Evolutionary conservation across 2,797 vertebrate species (phyloP), one percentile per base, ranked within the genome.

Genomic region (Pogonophryne albipinna): DNA sequence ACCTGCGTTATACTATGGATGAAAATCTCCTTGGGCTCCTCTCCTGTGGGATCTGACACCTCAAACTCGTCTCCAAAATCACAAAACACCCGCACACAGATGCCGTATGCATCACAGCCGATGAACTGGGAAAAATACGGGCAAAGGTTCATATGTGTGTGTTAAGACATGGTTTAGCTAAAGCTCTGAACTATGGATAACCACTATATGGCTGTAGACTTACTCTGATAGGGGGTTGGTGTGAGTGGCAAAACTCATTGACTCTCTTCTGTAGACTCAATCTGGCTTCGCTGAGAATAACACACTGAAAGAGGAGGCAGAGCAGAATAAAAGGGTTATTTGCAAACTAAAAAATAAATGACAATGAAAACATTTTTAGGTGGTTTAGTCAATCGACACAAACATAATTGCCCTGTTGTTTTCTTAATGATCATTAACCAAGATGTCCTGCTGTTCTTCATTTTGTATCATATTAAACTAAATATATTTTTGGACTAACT

Each of bases 1-100:
- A 99, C 98, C 92, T 97, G 96, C 19, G 96, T 98, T 93, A 99
- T 96, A 87, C 93, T 97, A 90, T 98, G 98, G 93, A 99, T 97
- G 89, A 99, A 99, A 82, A 99, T 91, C 92, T 99, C 98, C 90
- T 97, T 99, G 63, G 97, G 95, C 72, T 99, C 98, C 86, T 99
- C 98, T 93, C 98, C 98, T 0, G 97, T 99, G 57, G 97, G 94
- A 93, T 99, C 98, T 6, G 95, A 95, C 42, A 99, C 98, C 90
- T 99, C 97, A 92, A 99, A 99, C 79, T 95, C 94, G 44, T 98
- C 96, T 76, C 98, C 98, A 3, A 99, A 99, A 90, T 99, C 98
- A 92, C 98, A 99, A 93, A 99, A 99, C 66, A 99, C 93, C 66
- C 96, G 95, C 17, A 96, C 95, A 86, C 97, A 99, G 87, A 99